These are phyloP conservation scores for Luperina testacea DNA, from an alignment of 2,888 invertebrate genomes.

Conservation along the genomic window DNA sequence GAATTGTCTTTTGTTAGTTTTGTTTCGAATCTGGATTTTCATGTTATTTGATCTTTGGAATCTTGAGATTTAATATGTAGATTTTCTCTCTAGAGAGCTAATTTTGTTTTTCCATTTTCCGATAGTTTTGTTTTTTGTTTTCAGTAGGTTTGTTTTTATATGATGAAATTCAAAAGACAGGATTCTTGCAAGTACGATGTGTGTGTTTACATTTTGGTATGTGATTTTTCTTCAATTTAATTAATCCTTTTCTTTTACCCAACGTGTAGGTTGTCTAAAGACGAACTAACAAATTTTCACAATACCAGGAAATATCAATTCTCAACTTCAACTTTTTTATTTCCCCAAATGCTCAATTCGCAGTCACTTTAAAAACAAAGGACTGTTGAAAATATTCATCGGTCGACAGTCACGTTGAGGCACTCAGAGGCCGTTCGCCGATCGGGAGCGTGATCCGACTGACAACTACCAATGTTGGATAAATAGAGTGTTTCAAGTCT, in stretches of 20 bases:
- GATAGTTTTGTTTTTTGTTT: neutral
- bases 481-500: slow-evolving; percentile 36
- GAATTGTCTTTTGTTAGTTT: slow-evolving; percentile 1
- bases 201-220: neutral
- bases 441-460: slow-evolving; percentile 76
- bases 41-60: slow-evolving; percentile 15
- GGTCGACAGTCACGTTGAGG: slow-evolving; percentile 72
- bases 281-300: neutral
- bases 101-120: neutral
- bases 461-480: slow-evolving; percentile 49
- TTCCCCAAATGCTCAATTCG: slow-evolving; percentile 34
- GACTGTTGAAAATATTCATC: slow-evolving; percentile 74
- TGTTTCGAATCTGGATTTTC: neutral
- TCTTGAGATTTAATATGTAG: slow-evolving; percentile 6
- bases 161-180: too few species aligned
- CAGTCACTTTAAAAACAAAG: slow-evolving; percentile 71
- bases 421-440: slow-evolving; percentile 76
- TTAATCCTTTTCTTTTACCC: neutral
- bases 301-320: slow-evolving; percentile 8
- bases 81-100: neutral
- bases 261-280: neutral
- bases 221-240: neutral
- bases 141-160: too few species aligned
- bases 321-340: slow-evolving; percentile 15
- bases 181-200: neutral